Base-by-base conservation (phyloP, 2,888 invertebrate genomes). In the Cordilura impudica region DNA sequence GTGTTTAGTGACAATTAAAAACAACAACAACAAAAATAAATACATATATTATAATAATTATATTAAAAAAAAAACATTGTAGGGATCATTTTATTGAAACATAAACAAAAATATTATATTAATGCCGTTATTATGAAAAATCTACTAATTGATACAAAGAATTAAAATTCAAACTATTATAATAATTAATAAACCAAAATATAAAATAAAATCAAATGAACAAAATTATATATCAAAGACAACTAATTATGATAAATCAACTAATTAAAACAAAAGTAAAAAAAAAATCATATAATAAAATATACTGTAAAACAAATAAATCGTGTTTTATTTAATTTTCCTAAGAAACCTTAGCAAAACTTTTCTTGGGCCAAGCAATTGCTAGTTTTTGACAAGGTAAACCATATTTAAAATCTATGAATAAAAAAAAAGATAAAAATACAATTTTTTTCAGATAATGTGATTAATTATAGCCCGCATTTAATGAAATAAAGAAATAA, bases 81-180 rank as follows among this genome's bases (percentile, higher is more conserved):
- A 79, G 79, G 79, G 79, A 79, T 79, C 79, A 79, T 79, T 79
- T 79, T 79, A 75, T 79, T 80, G 61, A 80, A 78, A 74, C 53
- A 73, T 51, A 82, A 79, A 77, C 75, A 16, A 56, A 66, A 49
- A 63, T 65, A 71, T 66, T 77, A 74, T 58, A 75, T 45, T 56
- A 72, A 71, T 60, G 71, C 63, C 56, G 54, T 69, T 74, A 69
- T 67, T 74, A 78, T 66, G 60, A 67, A 61, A 82, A 75, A 63
- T 81, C 81, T 81, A 82, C 82, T 84, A 69, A 76, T 61, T 76
- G 74, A 84, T 80, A 81, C 72, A 82, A 79, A 81, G 45, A 81
- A 82, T 84, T 82, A 83, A 82, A 83, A 83, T 83, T 84, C 82
- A 65, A 77, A 73, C 73, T 80, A 73, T 73, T 77, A 76, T 66